Evolutionary conservation across 2,888 invertebrate genomes (phyloP).

Genomic region (Luperina testacea): DNA sequence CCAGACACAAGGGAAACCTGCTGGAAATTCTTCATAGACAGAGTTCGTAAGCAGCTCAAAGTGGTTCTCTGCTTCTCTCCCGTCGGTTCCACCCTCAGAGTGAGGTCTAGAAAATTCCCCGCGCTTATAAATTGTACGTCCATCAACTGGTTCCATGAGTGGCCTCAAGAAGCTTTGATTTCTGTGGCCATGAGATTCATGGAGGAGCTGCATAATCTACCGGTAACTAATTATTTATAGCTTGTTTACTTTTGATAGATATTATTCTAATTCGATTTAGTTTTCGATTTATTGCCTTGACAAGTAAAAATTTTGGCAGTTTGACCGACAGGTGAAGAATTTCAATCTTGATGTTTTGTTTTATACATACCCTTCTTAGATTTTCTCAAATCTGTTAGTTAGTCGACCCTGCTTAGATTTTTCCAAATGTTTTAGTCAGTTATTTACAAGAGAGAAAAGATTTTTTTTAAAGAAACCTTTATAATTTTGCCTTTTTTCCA

Average conservation of each 20-base stretch:
- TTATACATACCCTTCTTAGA: not conserved
- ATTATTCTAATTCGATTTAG: not conserved
- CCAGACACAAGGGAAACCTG: constrained; percentile 98
- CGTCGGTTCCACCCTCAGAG: constrained; percentile 97
- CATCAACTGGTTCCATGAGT: constrained; percentile 99
- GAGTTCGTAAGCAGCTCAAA: constrained; percentile 96
- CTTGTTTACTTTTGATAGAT: not conserved
- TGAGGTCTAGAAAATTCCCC: constrained; percentile 98
- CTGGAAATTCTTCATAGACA: constrained; percentile 99
- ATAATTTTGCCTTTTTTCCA: constrained; percentile 71
- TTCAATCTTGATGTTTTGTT: not conserved
- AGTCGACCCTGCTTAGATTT: not conserved
- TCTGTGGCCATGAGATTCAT: constrained; percentile 97
- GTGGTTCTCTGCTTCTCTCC: constrained; percentile 99
- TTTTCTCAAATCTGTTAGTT: not conserved
- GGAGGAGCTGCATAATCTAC: constrained; percentile 94
- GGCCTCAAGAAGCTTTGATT: constrained; percentile 99
- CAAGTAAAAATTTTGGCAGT: not conserved
- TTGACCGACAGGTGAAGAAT: not conserved
- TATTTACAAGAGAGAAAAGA: not conserved
- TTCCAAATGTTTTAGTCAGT: not conserved
- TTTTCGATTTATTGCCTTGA: not conserved
- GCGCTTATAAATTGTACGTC: constrained; percentile 98
- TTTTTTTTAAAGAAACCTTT: not conserved
- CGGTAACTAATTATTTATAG: constrained; percentile 85